Percentiles rank a stretch among this genome's conserved stretches.
These are phyloP conservation scores for Myotis vivesi DNA, from an alignment of 2,797 vertebrate genomes.

Conservation along the genomic window DNA sequence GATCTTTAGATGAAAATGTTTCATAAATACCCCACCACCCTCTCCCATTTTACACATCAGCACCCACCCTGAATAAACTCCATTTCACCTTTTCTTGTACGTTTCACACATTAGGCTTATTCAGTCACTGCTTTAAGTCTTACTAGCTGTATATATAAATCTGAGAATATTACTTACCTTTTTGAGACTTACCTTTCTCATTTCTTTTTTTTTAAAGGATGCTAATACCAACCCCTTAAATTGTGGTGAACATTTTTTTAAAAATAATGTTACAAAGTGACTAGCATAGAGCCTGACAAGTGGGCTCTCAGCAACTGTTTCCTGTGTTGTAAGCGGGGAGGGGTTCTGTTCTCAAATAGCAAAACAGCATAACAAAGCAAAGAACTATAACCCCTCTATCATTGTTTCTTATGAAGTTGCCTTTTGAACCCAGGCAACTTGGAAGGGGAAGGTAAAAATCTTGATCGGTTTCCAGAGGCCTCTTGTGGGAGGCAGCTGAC, in stretches of 20 bases:
- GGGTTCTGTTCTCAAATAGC: slow-evolving; percentile 65
- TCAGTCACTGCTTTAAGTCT: neutral
- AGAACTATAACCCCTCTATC: slow-evolving; percentile 64
- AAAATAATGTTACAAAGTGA: neutral
- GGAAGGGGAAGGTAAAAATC: slow-evolving; percentile 53
- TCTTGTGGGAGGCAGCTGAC: slow-evolving; percentile 32
- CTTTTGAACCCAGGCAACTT: slow-evolving; percentile 71
- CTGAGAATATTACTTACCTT: neutral
- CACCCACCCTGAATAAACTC: neutral
- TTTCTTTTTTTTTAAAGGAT: neutral
- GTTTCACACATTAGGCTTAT: neutral
- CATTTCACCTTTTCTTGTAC: neutral
- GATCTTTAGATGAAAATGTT: neutral
- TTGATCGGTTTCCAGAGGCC: slow-evolving; percentile 64
- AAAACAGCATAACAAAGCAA: neutral
- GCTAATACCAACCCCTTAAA: neutral
- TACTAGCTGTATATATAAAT: neutral
- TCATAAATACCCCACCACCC: neutral
- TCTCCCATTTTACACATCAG: neutral
- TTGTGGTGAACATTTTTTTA: neutral
- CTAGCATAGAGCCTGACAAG: neutral
- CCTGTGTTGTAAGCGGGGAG: neutral
- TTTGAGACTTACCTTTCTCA: slow-evolving; percentile 9
- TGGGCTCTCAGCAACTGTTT: neutral
- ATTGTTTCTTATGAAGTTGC: slow-evolving; percentile 67